Evolutionary conservation across 1,140 invertebrate genomes (phyloP), one percentile per base, ranked within the genome.

Genomic region (Drosophila insularis): DNA sequence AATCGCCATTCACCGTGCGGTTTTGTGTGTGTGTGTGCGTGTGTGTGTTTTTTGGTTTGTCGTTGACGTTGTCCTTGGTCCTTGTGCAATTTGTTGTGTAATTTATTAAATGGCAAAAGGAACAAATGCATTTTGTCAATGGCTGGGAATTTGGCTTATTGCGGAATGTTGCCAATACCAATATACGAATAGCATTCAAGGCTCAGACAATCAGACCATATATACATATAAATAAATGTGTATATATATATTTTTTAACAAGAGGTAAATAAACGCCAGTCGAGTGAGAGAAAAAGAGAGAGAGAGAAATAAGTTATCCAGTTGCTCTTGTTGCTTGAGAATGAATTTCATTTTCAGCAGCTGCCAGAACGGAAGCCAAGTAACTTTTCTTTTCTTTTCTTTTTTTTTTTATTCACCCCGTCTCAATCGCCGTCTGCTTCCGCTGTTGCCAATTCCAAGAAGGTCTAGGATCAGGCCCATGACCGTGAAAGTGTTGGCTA

Each of bases 271-370:
- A 21, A 11, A 13, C 8, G 2, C 35, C 5, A n/a, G 0, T 27
- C 3, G 14, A 43, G 19, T 19, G 13, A 46, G 23, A 50, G n/a
- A 46, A n/a, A 55, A 17, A 40, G 19, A 32, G 55, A 59, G 35
- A n/a, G 39, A 50, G 10, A 17, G 27, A 7, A 6, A 14, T 6
- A 27, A 6, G 19, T 0, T 19, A 17, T 5, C 50, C 60, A 43
- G 14, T 17, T 43, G 5, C 39, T 40, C 43, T 46, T 46, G 43
- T 21, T 50, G 43, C 43, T 50, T 63, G 75, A 21, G 58, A 78
- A 78, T 71, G 75, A 87, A 79, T 81, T 80, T 89, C 82, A 79
- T 87, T 87, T 78, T 81, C 78, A 87, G 66, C 79, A 80, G 74
- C 71, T 80, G 61, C 67, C 74, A 77, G 75, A 76, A 75, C 84